These are phyloP conservation scores for Pogonomyrmex barbatus DNA, from an alignment of 1,140 invertebrate genomes.

Conservation along the genomic window DNA sequence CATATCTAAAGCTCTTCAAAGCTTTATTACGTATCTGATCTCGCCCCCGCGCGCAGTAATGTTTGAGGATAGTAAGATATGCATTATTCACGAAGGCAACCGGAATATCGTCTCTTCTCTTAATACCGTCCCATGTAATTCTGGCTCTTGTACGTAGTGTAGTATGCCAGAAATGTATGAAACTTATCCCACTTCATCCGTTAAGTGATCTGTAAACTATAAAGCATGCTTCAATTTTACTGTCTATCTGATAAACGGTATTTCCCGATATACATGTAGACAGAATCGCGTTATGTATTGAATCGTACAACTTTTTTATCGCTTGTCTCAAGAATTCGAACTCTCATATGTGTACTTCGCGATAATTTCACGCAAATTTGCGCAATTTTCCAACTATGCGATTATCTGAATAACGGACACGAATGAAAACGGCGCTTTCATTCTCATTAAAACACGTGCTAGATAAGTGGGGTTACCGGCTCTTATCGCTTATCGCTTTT, in stretches of 20 bases:
- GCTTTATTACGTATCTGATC: constrained; percentile 58
- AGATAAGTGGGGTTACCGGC: constrained; percentile 46
- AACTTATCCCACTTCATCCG: constrained; percentile 42
- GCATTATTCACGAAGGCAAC: constrained; percentile 52
- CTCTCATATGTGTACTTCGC: background rate
- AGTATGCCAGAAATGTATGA: constrained; percentile 36
- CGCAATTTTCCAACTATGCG: background rate
- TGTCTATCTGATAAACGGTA: background rate
- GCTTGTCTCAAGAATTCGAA: background rate
- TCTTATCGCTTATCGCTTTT: constrained; percentile 65
- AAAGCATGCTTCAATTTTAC: constrained; percentile 4
- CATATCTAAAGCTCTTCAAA: constrained; percentile 43
- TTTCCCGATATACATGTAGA: background rate
- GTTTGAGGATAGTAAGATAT: constrained; percentile 43
- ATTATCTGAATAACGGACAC: constrained; percentile 22
- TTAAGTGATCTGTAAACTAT: constrained; percentile 37
- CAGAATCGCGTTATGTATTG: background rate
- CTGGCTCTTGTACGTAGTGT: constrained; percentile 35
- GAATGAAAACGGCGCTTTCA: constrained; percentile 58
- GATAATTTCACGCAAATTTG: constrained; percentile 22
- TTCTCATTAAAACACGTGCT: constrained; percentile 55
- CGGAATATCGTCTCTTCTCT: constrained; percentile 44
- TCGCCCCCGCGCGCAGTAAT: constrained; percentile 22
- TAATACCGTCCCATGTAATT: constrained; percentile 54
- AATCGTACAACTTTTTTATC: background rate